These are phyloP conservation scores for Eublepharis macularius DNA, from an alignment of 2,113 vertebrate genomes.

Conservation along the genomic window DNA sequence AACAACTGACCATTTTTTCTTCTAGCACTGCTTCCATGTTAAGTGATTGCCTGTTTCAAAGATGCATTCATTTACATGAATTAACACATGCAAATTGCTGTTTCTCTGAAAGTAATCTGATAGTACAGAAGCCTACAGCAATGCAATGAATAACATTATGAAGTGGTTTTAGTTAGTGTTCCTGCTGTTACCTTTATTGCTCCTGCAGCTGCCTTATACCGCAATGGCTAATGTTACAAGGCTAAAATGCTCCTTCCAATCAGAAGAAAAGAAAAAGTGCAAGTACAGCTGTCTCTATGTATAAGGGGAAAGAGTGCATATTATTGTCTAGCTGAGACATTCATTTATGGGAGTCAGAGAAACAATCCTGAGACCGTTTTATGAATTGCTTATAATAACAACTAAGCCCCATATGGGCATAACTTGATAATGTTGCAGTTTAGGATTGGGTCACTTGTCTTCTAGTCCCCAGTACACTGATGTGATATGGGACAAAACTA, in stretches of 20 bases:
- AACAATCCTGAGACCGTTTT: no score
- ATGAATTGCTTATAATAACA: no score
- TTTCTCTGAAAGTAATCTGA: background rate
- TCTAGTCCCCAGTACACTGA: background rate
- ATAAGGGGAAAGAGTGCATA: background rate
- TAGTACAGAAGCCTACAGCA: conserved; percentile 3
- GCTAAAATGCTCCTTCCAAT: no score
- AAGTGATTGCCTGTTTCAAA: background rate
- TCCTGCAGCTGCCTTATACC: background rate
- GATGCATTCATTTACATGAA: background rate
- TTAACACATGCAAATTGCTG: background rate
- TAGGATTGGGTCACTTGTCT: no score
- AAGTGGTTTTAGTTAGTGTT: background rate
- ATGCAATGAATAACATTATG: background rate
- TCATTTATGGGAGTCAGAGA: no score
- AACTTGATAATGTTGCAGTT: no score
- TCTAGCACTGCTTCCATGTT: background rate
- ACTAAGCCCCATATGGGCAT: no score
- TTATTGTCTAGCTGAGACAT: background rate
- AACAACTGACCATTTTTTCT: background rate
- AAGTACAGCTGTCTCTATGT: background rate
- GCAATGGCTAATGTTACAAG: background rate
- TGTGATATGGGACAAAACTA: background rate
- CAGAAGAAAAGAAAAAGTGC: background rate
- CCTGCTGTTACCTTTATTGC: conserved; percentile 1